Percentiles rank a stretch among this genome's conserved stretches.
These are phyloP conservation scores for Drosophila barbarae DNA, from an alignment of 2,888 invertebrate species.

Conservation along the genomic window DNA sequence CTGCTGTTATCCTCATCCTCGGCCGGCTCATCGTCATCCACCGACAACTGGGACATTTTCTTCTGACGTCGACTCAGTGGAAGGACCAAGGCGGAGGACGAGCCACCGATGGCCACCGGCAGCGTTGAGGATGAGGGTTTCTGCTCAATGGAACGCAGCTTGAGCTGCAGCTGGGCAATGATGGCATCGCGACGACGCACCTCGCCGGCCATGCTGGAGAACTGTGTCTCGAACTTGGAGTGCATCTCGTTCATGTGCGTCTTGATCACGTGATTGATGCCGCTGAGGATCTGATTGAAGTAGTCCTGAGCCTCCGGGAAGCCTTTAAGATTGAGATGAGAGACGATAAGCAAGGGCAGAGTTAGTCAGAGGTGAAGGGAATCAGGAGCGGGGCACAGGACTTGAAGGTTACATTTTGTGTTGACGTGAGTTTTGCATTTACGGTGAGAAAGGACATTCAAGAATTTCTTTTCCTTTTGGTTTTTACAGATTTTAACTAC, in stretches of 20 bases:
- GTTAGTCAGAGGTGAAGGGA: no score
- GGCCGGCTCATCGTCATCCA: conserved; percentile 56
- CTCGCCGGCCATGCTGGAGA: conserved; percentile 88
- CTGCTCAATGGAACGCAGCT: conserved; percentile 83
- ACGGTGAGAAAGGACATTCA: conserved; percentile 24
- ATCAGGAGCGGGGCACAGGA: background rate
- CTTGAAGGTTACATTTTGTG: conserved; percentile 15
- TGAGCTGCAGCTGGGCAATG: conserved; percentile 88
- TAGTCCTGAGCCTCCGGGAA: conserved; percentile 88
- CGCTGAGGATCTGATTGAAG: conserved; percentile 88
- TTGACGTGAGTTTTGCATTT: conserved; percentile 33
- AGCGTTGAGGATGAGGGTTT: conserved; percentile 36
- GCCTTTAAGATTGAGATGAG: conserved; percentile 78
- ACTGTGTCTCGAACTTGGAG: conserved; percentile 86
- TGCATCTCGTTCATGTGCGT: conserved; percentile 86
- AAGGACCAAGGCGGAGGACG: conserved; percentile 27
- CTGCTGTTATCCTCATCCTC: conserved; percentile 70
- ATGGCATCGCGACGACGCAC: conserved; percentile 90
- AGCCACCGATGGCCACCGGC: conserved; percentile 8
- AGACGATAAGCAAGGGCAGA: background rate
- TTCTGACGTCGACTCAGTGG: conserved; percentile 54
- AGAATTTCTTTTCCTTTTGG: background rate
- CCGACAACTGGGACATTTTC: conserved; percentile 59
- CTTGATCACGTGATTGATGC: conserved; percentile 90
- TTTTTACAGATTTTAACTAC: conserved; percentile 22